These are phyloP conservation scores for Aphelinus atriplicis DNA, from an alignment of 1,140 invertebrate genomes.

Conservation along the genomic window DNA sequence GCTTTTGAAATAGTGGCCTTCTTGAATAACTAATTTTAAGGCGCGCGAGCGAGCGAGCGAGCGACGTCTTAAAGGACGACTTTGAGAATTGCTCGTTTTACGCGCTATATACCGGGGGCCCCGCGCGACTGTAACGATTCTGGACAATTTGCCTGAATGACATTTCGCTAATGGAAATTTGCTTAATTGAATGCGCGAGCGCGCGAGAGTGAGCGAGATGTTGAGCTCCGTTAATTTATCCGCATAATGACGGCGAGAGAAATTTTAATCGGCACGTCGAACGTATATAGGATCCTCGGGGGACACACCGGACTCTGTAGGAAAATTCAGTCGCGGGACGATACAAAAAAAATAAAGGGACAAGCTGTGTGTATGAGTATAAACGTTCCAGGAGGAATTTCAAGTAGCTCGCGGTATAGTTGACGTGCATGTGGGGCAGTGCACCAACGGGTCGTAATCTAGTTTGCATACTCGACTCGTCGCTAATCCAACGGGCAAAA, in stretches of 20 bases:
- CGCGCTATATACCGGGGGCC: background rate
- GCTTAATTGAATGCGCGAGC: background rate
- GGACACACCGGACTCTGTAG: no score
- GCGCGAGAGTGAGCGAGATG: background rate
- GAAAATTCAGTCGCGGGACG: no score
- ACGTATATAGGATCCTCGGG: no score
- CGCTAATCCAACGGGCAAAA: no score
- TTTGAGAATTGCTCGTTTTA: conserved; percentile 12
- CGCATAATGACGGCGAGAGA: background rate
- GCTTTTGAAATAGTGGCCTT: conserved; percentile 2
- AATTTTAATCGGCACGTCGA: no score
- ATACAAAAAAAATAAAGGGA: no score
- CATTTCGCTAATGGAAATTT: conserved; percentile 15
- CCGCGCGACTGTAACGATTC: background rate
- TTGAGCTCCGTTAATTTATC: background rate
- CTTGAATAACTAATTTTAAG: conserved; percentile 19
- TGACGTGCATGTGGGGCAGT: no score
- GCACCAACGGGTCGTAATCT: no score
- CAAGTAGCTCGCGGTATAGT: no score
- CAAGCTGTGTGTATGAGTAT: no score
- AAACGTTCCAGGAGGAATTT: no score
- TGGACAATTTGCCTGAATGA: conserved; percentile 11
- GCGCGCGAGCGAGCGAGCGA: background rate
- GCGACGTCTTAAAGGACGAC: background rate
- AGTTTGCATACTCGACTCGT: no score